Evolutionary conservation across 2,888 invertebrate species (phyloP).

Genomic region (Eubasilissa splendida): DNA sequence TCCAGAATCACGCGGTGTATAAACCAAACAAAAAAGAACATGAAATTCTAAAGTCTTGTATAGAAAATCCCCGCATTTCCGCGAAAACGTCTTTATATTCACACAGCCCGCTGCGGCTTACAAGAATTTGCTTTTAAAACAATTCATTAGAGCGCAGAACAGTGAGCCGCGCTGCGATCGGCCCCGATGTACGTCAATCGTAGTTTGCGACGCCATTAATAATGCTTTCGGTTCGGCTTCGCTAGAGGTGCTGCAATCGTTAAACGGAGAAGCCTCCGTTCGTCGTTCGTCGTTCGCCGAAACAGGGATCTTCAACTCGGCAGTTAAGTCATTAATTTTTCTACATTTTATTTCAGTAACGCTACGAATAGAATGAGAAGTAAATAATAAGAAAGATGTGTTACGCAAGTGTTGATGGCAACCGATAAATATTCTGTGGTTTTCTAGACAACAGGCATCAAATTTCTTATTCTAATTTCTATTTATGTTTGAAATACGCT

Average conservation of each 20-base stretch:
- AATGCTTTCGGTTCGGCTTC: constrained; percentile 26
- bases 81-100: constrained; percentile 34
- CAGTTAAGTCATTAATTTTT: neutral
- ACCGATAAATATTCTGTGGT: too few species aligned
- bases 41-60: neutral
- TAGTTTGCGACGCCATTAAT: constrained; percentile 38
- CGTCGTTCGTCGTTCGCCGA: neutral
- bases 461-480: too few species aligned
- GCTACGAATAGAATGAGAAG: neutral
- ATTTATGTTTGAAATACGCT: too few species aligned
- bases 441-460: too few species aligned
- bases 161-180: constrained; percentile 7
- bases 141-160: constrained; percentile 33
- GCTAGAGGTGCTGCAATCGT: constrained; percentile 19
- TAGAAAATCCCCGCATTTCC: constrained; percentile 25
- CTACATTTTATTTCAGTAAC: neutral
- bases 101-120: constrained; percentile 12
- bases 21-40: constrained; percentile 5
- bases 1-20: neutral
- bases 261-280: constrained; percentile 24
- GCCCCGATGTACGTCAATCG: constrained; percentile 25
- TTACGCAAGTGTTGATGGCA: too few species aligned
- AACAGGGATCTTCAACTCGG: constrained; percentile 3
- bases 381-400: neutral
- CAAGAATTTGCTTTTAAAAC: constrained; percentile 46